Conservation (phyloP, 2,888 invertebrate genomes). For the Sphaerophoria taeniata region DNA sequence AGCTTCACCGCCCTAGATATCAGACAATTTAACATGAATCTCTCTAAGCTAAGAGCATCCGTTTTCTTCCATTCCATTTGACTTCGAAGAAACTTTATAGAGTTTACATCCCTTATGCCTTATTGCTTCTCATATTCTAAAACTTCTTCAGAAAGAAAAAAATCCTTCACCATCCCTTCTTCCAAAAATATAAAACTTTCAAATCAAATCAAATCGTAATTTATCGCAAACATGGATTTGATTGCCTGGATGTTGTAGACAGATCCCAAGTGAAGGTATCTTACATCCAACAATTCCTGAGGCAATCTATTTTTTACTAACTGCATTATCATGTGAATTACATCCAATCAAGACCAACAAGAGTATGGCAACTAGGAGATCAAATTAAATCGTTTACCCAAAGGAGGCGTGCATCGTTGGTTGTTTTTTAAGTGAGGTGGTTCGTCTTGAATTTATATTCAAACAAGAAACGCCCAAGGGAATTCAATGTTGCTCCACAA, state of each 20-base stretch:
- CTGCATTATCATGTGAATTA: conserved; percentile 60
- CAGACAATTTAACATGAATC: conserved; percentile 34
- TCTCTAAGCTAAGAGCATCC: conserved; percentile 29
- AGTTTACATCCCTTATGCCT: not conserved
- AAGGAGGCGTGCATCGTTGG: not conserved
- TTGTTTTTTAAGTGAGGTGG: not conserved
- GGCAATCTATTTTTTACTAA: conserved; percentile 46
- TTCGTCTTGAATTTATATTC: conserved; percentile 28
- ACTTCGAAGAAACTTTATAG: not conserved
- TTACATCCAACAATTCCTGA: conserved; percentile 19
- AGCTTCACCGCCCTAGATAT: conserved; percentile 7
- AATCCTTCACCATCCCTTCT: not conserved
- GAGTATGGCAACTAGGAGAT: conserved; percentile 13
- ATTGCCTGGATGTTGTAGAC: conserved; percentile 29
- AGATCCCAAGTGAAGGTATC: not conserved
- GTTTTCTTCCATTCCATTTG: conserved; percentile 26
- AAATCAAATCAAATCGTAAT: conserved; percentile 42
- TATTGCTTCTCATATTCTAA: not conserved
- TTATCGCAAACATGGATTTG: conserved; percentile 31
- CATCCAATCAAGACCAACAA: conserved; percentile 49
- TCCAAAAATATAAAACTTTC: conserved; percentile 37
- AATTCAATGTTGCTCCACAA: conserved; percentile 3
- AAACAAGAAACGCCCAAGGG: conserved; percentile 19
- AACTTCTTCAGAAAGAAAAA: conserved; percentile 1
- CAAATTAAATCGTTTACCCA: conserved; percentile 31